These are phyloP conservation scores for Heliornis fulica DNA, from an alignment of 2,113 vertebrate genomes.

Conservation along the genomic window DNA sequence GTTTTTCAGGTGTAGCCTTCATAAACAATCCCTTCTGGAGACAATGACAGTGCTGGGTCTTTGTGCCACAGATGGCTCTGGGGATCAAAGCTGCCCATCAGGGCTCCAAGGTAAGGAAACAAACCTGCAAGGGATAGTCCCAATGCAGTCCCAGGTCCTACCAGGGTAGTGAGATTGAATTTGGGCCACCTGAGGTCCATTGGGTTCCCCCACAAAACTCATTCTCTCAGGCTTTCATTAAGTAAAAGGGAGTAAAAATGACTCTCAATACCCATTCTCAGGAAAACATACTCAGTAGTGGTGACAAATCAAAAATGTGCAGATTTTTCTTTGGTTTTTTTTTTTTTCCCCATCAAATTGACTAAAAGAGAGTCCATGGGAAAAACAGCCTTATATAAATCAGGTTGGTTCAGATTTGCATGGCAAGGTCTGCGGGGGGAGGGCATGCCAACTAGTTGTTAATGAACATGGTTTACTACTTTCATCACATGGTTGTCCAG, in stretches of 20 bases:
- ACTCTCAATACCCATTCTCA: neutral
- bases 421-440: too few species aligned
- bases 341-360: neutral
- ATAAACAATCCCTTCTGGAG: neutral
- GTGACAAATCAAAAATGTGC: neutral
- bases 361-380: neutral
- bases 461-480: neutral
- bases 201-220: neutral
- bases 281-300: neutral
- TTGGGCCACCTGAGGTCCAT: neutral
- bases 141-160: neutral
- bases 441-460: neutral
- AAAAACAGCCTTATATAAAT: neutral
- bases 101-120: neutral
- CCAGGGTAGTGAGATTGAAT: neutral
- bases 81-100: neutral
- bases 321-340: neutral
- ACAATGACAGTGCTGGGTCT: neutral
- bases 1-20: neutral
- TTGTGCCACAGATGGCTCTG: neutral
- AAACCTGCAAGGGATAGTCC: neutral
- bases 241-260: neutral
- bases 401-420: too few species aligned
- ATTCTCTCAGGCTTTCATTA: neutral
- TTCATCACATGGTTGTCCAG: neutral